phyloP scores from a whole-genome alignment of 2,888 invertebrate species.

The Chrysotoxum bicinctum region DNA sequence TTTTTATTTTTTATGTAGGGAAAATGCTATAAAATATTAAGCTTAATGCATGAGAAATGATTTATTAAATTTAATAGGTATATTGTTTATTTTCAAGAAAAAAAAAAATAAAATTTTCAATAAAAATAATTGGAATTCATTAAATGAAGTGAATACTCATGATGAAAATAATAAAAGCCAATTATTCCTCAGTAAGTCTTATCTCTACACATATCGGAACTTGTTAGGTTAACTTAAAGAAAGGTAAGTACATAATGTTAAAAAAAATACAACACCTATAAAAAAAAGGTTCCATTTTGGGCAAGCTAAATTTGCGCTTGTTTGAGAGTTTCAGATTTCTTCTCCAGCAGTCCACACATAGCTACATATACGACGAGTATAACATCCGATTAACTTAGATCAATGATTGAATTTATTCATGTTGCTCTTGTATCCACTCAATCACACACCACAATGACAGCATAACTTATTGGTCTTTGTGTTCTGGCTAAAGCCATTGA shows the following conservation, averaged over 20 bases:
- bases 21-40: not conserved
- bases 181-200: not conserved
- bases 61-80: slow-evolving; percentile 18
- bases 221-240: too few relatives aligned
- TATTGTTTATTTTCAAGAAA: not conserved
- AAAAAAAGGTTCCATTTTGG: not conserved
- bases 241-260: not conserved
- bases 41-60: not conserved
- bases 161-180: not conserved
- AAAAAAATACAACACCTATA: not conserved
- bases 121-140: slow-evolving; percentile 13
- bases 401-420: slow-evolving; percentile 38
- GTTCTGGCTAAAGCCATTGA: slow-evolving; percentile 10
- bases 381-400: slow-evolving; percentile 4
- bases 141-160: not conserved
- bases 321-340: not conserved
- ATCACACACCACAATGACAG: slow-evolving; percentile 42
- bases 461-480: slow-evolving; percentile 34
- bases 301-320: not conserved
- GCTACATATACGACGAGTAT: too few relatives aligned
- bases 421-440: slow-evolving; percentile 17
- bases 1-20: not conserved
- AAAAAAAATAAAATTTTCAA: slow-evolving; percentile 7
- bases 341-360: too few relatives aligned
- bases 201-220: too few relatives aligned